Conservation (phyloP, 2,113 vertebrate species). For the Halcyon malimbica region DNA sequence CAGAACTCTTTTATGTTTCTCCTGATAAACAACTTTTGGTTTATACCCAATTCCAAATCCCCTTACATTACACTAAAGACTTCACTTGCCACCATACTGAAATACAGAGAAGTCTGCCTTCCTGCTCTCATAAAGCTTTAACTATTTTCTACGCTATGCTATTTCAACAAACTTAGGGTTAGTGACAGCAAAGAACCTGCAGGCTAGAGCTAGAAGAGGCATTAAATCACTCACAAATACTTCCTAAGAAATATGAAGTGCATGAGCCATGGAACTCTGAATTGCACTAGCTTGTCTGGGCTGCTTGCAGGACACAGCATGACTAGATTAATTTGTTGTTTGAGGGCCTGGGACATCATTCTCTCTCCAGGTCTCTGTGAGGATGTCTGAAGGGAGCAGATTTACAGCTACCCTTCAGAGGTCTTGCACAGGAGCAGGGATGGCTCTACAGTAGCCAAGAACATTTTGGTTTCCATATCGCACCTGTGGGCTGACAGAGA, state of each 20-base stretch:
- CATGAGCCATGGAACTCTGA: background rate
- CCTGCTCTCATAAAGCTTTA: background rate
- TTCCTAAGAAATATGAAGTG: background rate
- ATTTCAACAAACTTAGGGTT: background rate
- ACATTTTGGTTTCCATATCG: background rate
- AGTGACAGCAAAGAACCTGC: background rate
- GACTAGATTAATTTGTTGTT: background rate
- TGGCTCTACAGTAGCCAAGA: background rate
- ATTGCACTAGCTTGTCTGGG: background rate
- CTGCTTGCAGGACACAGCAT: background rate
- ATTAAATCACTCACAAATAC: background rate
- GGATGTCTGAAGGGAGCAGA: background rate
- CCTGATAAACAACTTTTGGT: background rate
- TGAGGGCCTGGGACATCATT: background rate
- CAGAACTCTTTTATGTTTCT: background rate
- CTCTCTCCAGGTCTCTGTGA: rapidly evolving
- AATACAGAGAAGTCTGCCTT: background rate
- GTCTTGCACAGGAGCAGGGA: background rate
- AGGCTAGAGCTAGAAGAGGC: background rate
- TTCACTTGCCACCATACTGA: background rate
- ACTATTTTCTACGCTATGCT: background rate
- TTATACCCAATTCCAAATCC: background rate
- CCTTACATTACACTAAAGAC: background rate
- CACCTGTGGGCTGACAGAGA: background rate
- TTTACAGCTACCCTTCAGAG: background rate